phyloP scores from a whole-genome alignment of 2,888 invertebrate species.

The Coelogynopora nodosa region DNA sequence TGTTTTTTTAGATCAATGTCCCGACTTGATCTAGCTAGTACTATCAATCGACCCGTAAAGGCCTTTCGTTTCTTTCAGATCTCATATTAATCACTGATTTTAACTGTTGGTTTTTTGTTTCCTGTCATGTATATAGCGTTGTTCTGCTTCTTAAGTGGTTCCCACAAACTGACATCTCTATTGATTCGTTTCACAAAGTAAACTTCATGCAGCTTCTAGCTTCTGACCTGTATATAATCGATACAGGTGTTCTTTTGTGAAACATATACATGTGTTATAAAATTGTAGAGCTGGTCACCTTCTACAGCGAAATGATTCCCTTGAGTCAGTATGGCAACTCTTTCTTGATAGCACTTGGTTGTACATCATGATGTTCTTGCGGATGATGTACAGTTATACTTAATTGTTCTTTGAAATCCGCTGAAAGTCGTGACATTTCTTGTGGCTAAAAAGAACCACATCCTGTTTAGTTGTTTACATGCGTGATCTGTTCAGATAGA shows the following conservation, averaged over 20 bases:
- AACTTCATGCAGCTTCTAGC: constrained; percentile 46
- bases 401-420: not conserved
- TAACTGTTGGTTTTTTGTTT: constrained; percentile 38
- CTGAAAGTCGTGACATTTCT: not conserved
- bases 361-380: not conserved
- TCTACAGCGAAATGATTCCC: constrained; percentile 14
- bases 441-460: not conserved
- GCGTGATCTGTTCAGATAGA: not conserved
- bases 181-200: too few relatives aligned
- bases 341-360: not conserved
- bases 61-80: constrained; percentile 44
- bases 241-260: constrained; percentile 45
- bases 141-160: constrained; percentile 43
- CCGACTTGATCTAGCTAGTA: constrained; percentile 39
- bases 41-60: constrained; percentile 35
- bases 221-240: constrained; percentile 47
- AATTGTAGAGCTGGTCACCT: constrained; percentile 45
- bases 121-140: constrained; percentile 44
- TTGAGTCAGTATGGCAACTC: not conserved
- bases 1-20: constrained; percentile 29
- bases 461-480: not conserved
- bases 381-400: not conserved
- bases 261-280: constrained; percentile 44
- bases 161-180: constrained; percentile 47
- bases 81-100: constrained; percentile 33